These are phyloP conservation scores for Dinoponera quadriceps DNA, from an alignment of 1,140 invertebrate genomes.

Conservation along the genomic window DNA sequence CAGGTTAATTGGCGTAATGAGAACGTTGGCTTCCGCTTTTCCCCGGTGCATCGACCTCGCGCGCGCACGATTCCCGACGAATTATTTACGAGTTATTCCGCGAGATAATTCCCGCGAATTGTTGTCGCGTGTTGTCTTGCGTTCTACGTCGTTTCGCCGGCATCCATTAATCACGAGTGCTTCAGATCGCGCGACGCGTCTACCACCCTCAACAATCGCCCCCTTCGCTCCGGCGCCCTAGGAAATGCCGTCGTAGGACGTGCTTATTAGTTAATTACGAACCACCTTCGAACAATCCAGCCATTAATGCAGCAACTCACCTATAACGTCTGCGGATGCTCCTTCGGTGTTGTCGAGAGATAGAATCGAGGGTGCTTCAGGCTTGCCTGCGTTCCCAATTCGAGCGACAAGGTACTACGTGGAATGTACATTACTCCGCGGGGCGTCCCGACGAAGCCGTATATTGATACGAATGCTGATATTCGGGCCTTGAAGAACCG, in stretches of 20 bases:
- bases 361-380: conserved; percentile 39
- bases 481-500: conserved; percentile 7
- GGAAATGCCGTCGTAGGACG: conserved; percentile 26
- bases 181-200: conserved; percentile 42
- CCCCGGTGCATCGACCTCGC: neutral
- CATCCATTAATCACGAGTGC: conserved; percentile 67
- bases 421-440: conserved; percentile 46
- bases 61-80: neutral
- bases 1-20: neutral
- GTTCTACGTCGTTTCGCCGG: conserved; percentile 18
- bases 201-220: conserved; percentile 28
- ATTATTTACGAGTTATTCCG: conserved; percentile 50
- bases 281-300: conserved; percentile 62
- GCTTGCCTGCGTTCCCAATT: conserved; percentile 27
- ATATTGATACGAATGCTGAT: conserved; percentile 21
- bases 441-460: conserved; percentile 6
- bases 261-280: conserved; percentile 72
- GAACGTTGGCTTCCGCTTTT: neutral
- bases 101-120: conserved; percentile 33
- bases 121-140: conserved; percentile 27
- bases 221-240: neutral
- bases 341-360: conserved; percentile 40
- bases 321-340: conserved; percentile 46
- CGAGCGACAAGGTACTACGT: conserved; percentile 36
- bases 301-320: conserved; percentile 43